Conservation (phyloP, 2,888 invertebrate genomes). For the Acleris sparsana region DNA sequence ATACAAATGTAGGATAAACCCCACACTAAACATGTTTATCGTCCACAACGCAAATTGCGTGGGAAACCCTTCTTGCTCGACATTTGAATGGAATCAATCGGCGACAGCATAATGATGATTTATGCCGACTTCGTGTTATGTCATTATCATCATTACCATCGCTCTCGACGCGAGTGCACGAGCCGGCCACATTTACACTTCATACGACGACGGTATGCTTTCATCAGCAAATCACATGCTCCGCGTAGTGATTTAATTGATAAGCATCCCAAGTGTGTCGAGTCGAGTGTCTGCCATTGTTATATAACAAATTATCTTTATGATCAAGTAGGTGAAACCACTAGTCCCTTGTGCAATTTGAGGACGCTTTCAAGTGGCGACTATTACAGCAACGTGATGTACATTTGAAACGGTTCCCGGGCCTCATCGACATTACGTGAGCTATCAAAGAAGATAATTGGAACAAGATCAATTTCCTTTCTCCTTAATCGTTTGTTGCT, state of each 20-base stretch:
- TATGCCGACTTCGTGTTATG: conserved; percentile 27
- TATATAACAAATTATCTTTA: conserved; percentile 29
- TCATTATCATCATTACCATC: conserved; percentile 24
- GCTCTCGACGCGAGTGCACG: conserved; percentile 11
- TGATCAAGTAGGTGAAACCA: conserved; percentile 30
- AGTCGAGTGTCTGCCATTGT: conserved; percentile 30
- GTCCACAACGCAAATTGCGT: conserved; percentile 29
- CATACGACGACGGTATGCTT: conserved; percentile 28
- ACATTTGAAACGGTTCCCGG: conserved; percentile 15
- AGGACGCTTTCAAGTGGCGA: conserved; percentile 14
- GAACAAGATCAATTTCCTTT: conserved; percentile 33
- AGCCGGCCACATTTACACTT: conserved; percentile 12
- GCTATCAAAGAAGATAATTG: conserved; percentile 32
- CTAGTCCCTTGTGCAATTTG: conserved; percentile 24
- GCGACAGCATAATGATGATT: conserved; percentile 34
- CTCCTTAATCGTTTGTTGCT: conserved; percentile 19
- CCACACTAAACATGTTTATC: conserved; percentile 8
- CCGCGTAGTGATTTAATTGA: conserved; percentile 30
- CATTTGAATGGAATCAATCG: conserved; percentile 34
- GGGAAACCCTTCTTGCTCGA: conserved; percentile 27
- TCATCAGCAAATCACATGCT: conserved; percentile 32
- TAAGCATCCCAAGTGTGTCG: conserved; percentile 27
- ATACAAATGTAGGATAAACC: background rate
- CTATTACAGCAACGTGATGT: conserved; percentile 12
- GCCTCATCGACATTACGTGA: conserved; percentile 22